phyloP scores from a whole-genome alignment of 2,888 invertebrate genomes.

The Acrocera orbiculus region DNA sequence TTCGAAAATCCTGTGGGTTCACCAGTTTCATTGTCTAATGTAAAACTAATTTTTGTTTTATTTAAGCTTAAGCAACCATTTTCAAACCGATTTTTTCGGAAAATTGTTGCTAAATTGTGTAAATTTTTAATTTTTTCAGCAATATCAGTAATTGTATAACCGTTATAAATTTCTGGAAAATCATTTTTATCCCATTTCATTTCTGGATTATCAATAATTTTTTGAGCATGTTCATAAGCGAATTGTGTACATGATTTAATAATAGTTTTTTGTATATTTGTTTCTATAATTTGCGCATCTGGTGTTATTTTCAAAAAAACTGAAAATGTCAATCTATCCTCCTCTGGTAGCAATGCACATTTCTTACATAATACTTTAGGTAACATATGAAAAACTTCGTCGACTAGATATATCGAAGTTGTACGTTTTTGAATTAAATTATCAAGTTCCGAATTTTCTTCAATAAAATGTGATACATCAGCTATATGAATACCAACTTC shows the following conservation, averaged over 20 bases:
- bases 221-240: conserved; percentile 83
- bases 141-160: conserved; percentile 42
- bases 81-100: conserved; percentile 51
- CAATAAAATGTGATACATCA: conserved; percentile 72
- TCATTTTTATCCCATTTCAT: conserved; percentile 35
- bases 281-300: conserved; percentile 36
- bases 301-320: conserved; percentile 75
- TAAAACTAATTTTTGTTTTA: conserved; percentile 65
- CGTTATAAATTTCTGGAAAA: conserved; percentile 47
- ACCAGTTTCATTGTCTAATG: conserved; percentile 46
- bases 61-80: conserved; percentile 71
- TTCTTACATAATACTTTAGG: conserved; percentile 71
- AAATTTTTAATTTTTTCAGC: conserved; percentile 42
- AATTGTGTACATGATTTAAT: conserved; percentile 78
- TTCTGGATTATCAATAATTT: conserved; percentile 55
- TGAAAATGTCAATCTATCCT: conserved; percentile 75
- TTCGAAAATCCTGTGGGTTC: conserved; percentile 50
- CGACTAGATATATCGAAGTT: conserved; percentile 79
- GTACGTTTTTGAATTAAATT: conserved; percentile 58
- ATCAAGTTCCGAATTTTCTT: conserved; percentile 57
- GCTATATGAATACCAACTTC: conserved; percentile 89
- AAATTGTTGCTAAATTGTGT: conserved; percentile 44
- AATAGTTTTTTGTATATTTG: conserved; percentile 59
- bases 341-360: conserved; percentile 75
- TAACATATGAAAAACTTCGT: conserved; percentile 84